Base-by-base conservation (phyloP, 2,888 invertebrate species). In the Drosophila hamatofila region DNA sequence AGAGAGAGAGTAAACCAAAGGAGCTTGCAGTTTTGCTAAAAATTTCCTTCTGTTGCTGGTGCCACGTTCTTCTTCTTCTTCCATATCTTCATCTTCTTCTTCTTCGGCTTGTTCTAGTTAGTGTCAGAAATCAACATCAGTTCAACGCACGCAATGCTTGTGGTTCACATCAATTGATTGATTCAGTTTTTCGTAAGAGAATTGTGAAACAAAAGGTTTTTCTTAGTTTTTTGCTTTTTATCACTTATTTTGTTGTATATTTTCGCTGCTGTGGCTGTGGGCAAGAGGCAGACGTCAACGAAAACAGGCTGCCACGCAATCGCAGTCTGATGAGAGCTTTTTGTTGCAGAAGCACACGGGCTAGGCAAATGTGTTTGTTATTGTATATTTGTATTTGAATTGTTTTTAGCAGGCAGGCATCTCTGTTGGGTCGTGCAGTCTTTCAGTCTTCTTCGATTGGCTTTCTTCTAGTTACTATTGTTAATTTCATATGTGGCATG, bases 181-280 rank as follows among this genome's bases (percentile, higher is more conserved):
- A 75, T 77, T 81, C 63, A 75, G 77, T 80, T 83, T 84, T 76
- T 83, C 78, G 80, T 86, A 69, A 86, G 78, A 86, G 80, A 88
- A 86, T 86, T 88, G 72, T 88, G 71, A 82, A 86, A 80, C 83
- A 83, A 89, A 86, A 80, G 78, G 59, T 74, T 77, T 76, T 42
- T 46, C 63, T 72, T 39, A n/a, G 27, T 25, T 16, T 51, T 37
- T 62, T 33, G 7, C 14, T 27, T 66, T 91, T 91, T 91, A 91
- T 91, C 91, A 91, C 90, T 91, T 91, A 91, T 91, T 91, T 88
- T 58, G 48, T 78, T 76, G 75, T 75, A 46, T 64, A 70, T 75
- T 70, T 75, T 56, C 18, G 48, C 48, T 30, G 48, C 48, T 27
- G n/a, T 1, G 33, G 30, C 56, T 21, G 59, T 37, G 41, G 57